Evolutionary conservation across 2,888 invertebrate species (phyloP), one percentile per base, ranked within the genome.

Genomic region (Allolobophora icterica): DNA sequence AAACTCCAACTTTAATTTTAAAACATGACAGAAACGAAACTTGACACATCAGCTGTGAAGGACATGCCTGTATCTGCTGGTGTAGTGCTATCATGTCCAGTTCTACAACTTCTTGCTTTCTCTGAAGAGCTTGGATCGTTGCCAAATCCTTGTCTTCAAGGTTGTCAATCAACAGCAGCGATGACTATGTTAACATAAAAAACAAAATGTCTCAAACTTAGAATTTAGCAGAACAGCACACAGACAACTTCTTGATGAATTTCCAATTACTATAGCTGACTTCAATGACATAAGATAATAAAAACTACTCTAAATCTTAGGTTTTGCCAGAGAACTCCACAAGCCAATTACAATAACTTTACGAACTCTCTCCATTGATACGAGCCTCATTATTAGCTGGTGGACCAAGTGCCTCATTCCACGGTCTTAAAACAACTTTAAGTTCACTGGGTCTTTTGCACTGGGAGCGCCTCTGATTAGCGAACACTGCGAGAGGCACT

Each of bases 81-180:
- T 95, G 95, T 52, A 96, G 94, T 11, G 95, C 96, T 13, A 95
- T 95, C 95, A 96, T 98, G 95, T 99, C 99, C 30, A 98, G 96
- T 93, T 98, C 98, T n/a, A 98, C 96, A 21, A 98, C 97, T 92
- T 98, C 97, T 94, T 98, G 98, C 92, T 98, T 97, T 38, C 99
- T 96, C 94, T 97, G 97, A 90, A 98, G 95, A 71, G 97, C 97
- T 94, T 98, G 97, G 0, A 99, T 98, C 0, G 97, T 97, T 24
- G 96, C 96, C 91, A 98, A 96, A 95, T 98, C 98, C n/a, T 97
- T 97, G 0, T 98, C 98, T 0, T 97, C 98, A 0, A 97, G 96
- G 94, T 99, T 99, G 5, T 97, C 97, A 30, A 97, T 97, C 90
- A 97, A 97, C 97, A 99, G 97, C 0, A 97, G 96, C 0, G 97